A percentile compares a stretch with the other conserved stretches of the same genome.
Evolutionary conservation across 2,797 vertebrate genomes (phyloP).

Genomic region (Limosa lapponica): DNA sequence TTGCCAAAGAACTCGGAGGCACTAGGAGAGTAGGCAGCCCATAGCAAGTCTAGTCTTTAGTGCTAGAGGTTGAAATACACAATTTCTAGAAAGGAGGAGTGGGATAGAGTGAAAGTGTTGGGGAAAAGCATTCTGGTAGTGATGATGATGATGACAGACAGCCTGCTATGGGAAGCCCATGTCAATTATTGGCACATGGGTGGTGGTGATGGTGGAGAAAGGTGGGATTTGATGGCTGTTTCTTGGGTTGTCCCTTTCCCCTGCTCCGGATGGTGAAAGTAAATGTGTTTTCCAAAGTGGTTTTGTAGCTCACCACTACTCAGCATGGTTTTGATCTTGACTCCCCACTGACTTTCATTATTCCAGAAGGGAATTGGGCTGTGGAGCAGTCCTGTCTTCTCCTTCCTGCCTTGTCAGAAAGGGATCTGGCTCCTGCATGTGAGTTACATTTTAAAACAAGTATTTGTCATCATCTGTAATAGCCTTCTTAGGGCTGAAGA

Average conservation of each 20-base stretch:
- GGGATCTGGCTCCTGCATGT: background rate
- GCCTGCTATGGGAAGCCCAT: background rate
- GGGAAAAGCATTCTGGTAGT: background rate
- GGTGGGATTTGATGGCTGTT: background rate
- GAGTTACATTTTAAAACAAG: background rate
- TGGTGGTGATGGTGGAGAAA: background rate
- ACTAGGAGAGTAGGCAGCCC: background rate
- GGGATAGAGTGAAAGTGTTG: background rate
- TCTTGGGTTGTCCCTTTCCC: background rate
- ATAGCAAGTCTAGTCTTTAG: background rate
- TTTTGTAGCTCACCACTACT: background rate
- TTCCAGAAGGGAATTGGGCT: background rate
- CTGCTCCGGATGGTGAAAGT: background rate
- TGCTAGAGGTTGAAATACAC: background rate
- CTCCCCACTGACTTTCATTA: background rate
- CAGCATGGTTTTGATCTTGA: background rate
- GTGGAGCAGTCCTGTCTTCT: background rate
- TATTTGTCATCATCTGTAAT: background rate
- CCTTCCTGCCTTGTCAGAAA: background rate
- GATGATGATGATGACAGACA: background rate
- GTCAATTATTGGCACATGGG: fast-evolving
- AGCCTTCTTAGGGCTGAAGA: background rate
- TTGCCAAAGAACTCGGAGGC: background rate
- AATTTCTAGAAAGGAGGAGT: background rate
- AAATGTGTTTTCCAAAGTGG: background rate